Evolutionary conservation across 2,888 invertebrate genomes (phyloP), one percentile per base, ranked within the genome.

Genomic region (Chelonus formosanus): DNA sequence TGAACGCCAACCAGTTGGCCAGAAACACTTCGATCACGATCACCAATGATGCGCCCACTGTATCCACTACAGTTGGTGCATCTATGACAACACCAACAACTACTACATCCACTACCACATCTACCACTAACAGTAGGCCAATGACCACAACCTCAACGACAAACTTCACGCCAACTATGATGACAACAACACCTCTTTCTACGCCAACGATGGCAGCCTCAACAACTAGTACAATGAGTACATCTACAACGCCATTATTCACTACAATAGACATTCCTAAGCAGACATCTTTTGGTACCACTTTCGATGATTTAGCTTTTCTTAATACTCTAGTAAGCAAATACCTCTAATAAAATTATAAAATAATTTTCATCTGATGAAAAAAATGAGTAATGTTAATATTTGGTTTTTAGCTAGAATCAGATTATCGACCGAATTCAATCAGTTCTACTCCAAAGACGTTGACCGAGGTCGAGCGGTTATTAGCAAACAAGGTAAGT

Each of bases 271-370:
- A 74, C 36, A 47, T 67, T 6, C 75, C 73, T 55, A 75, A 74
- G 43, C 78, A 78, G 40, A 78, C 79, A 34, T 69, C 78, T 10
- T 84, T 84, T 67, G 84, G 84, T 5, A 76, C 80, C 0, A 80
- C 81, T 4, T 82, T 77, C 67, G 88, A 89, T 69, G 90, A 90
- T 77, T 81, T 89, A 70, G 86, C 86, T 47, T 89, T 90, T 77
- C 80, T 90, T 32, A 87, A 89, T 75, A 88, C 89, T 72, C 84
- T 90, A 86, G 90, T 90, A 70, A 70, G 50, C 57, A 20, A 20
- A 20, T 20, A 20, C 20, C 2, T 20, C 1, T 20, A 20, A 20
- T 20, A 2, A 20, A 20, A 20, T 20, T 20, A 20, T 20, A 20
- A 20, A 20, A 20, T 20, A 20, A 20, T 20, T 20, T 20, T 20